phyloP scores from a whole-genome alignment of 2,797 vertebrate species.

The Prionace glauca region DNA sequence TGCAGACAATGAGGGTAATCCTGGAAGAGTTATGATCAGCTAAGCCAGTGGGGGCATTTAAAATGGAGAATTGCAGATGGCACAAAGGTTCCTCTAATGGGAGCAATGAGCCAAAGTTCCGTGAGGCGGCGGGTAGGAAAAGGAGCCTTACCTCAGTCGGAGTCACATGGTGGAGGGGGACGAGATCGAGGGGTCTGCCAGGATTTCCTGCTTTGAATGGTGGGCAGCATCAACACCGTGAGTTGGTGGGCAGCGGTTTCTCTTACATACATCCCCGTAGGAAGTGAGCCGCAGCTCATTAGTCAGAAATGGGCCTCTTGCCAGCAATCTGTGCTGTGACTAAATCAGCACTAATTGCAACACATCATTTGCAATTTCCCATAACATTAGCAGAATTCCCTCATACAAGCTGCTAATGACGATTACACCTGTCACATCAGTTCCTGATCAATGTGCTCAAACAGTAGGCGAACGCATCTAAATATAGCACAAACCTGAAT shows the following conservation, averaged over 20 bases:
- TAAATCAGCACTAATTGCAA: neutral
- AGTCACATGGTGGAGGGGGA: neutral
- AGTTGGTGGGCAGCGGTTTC: neutral
- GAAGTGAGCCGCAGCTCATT: neutral
- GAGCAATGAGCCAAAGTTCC: neutral
- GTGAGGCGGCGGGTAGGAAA: neutral
- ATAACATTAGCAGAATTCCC: neutral
- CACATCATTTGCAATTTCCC: too few species aligned
- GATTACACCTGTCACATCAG: neutral
- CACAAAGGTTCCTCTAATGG: neutral
- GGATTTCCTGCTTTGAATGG: neutral
- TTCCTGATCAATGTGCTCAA: neutral
- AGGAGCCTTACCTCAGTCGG: neutral
- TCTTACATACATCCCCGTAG: neutral
- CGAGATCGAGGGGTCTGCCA: neutral
- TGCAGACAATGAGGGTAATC: neutral
- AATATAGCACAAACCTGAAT: neutral
- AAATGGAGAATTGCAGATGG: neutral
- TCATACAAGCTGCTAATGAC: neutral
- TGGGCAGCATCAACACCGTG: neutral
- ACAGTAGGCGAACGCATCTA: neutral
- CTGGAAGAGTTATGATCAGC: neutral
- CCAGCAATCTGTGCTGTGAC: conserved; percentile 6
- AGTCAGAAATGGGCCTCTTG: neutral
- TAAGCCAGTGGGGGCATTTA: neutral